Evolutionary conservation across 2,797 vertebrate species (phyloP), one percentile per base, ranked within the genome.

Genomic region (Rhyacichthys aspro): DNA sequence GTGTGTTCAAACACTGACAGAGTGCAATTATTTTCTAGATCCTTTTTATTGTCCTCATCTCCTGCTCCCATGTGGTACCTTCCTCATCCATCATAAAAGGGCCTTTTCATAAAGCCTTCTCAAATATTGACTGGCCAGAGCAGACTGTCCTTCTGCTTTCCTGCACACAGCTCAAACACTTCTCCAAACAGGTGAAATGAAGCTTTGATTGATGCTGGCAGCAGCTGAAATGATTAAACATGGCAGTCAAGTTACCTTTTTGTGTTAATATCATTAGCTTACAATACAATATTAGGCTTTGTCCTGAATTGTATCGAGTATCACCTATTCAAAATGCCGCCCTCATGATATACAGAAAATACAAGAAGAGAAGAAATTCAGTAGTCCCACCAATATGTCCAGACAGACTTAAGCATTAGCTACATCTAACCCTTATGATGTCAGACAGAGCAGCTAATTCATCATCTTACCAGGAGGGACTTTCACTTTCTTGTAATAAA

Each of bases 51-150:
- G 70, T 80, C 71, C 72, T 77, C 63, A 54, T 82, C 60, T 76
- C 55, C 53, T 78, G 54, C 71, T 46, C 72, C 44, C 60, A 54
- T 60, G 67, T 71, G 83, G 71, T 72, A 67, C 81, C 79, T 86
- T 86, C 74, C 80, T 69, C 78, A 70, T 82, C 46, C 55, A 48
- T 82, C 83, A 81, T 89, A 87, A 90, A 86, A n/a, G 54, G 82
- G 71, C 70, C 64, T 74, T 80, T 89, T 84, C 81, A 88, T 90
- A 84, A 87, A 85, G 79, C 80, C 60, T 86, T 65, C 63, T 90
- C 88, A 91, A 91, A 91, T 92, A 92, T 91, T 92, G 87, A 91
- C 88, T 67, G 12, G 34, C 47, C 34, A 18, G 46, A 17, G 43
- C 62, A 56, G 53, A 55, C 56, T 63, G 63, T 67, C 54, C 68